A percentile compares a stretch with the other conserved stretches of the same genome.
phyloP scores from a whole-genome alignment of 2,797 vertebrate species.

The Galagoides demidoff region DNA sequence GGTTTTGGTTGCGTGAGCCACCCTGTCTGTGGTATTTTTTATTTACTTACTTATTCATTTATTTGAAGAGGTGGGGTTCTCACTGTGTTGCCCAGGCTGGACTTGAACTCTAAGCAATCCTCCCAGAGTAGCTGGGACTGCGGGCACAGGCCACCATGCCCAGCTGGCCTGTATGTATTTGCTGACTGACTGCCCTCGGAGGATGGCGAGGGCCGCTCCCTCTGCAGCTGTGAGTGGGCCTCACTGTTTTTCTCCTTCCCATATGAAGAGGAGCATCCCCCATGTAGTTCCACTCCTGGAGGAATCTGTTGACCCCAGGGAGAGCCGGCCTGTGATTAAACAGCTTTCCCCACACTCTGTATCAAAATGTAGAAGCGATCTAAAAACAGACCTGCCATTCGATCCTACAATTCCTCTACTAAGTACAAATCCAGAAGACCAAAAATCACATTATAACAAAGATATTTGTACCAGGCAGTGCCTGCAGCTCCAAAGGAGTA shows the following conservation, averaged over 20 bases:
- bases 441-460: too few species aligned
- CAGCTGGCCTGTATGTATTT: neutral
- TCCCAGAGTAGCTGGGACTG: neutral
- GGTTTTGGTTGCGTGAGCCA: neutral
- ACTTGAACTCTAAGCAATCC: neutral
- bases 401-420: too few species aligned
- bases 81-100: neutral
- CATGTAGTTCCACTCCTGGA: neutral
- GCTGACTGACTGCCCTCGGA: neutral
- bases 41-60: neutral
- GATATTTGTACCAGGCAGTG: too few species aligned
- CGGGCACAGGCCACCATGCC: too few species aligned
- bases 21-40: neutral
- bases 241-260: neutral
- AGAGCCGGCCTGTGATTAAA: neutral
- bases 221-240: rapidly evolving
- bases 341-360: neutral
- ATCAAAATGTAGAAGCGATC: neutral
- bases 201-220: neutral
- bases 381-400: too few species aligned
- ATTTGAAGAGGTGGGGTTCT: neutral
- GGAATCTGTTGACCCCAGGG: neutral
- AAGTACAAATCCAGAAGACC: too few species aligned
- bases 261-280: neutral
- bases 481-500: too few species aligned